These are phyloP conservation scores for Vicugna pacos DNA, from an alignment of 2,113 vertebrate species.

Conservation along the genomic window DNA sequence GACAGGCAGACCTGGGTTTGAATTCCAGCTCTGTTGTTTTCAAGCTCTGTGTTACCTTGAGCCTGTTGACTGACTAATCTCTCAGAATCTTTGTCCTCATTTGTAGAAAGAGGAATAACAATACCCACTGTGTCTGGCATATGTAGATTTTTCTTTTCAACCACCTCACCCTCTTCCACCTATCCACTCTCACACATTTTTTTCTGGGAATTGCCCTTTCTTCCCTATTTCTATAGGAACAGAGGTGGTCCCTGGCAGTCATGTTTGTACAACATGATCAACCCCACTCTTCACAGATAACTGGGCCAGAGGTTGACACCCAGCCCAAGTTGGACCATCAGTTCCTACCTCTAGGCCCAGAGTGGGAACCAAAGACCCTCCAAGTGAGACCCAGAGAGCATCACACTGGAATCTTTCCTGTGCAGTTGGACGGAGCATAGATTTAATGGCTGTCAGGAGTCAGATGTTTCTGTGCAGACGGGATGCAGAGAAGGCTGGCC, in stretches of 20 bases:
- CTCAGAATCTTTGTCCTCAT: neutral
- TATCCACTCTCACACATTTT: neutral
- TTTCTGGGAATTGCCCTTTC: neutral
- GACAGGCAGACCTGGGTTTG: neutral
- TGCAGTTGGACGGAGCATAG: neutral
- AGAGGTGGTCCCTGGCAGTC: neutral
- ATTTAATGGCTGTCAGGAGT: neutral
- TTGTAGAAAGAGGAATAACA: neutral
- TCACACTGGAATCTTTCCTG: neutral
- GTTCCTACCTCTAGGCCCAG: neutral
- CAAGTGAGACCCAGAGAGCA: neutral
- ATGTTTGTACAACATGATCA: neutral
- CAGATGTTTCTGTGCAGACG: neutral
- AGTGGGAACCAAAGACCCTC: too few relatives aligned
- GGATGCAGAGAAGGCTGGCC: neutral
- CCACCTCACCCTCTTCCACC: neutral
- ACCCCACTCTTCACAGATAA: neutral
- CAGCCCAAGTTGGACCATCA: neutral
- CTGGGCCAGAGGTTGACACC: neutral
- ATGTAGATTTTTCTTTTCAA: neutral
- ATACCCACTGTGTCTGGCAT: neutral
- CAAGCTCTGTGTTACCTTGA: neutral
- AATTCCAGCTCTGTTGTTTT: conserved; percentile 6
- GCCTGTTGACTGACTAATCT: neutral
- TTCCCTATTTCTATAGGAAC: neutral